Conservation (phyloP, 2,888 invertebrate species). For the Agonopterix alstromeriana region DNA sequence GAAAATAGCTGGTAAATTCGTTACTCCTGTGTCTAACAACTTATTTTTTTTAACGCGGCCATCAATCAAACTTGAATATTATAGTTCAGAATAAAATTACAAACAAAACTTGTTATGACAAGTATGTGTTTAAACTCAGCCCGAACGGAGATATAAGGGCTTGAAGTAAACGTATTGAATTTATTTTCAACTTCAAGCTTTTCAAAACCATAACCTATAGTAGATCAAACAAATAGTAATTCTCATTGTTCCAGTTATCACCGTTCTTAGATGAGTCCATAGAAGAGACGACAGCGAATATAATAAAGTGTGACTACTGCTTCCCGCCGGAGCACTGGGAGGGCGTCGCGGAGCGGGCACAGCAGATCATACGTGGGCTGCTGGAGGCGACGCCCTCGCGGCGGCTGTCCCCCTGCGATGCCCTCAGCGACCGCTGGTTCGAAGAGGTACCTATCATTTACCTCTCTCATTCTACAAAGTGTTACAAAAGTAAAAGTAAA, state of each 20-base stretch:
- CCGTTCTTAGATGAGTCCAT: constrained; percentile 89
- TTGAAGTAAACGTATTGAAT: too few species aligned
- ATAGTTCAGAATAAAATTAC: too few species aligned
- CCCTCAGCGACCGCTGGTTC: constrained; percentile 55
- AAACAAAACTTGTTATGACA: too few species aligned
- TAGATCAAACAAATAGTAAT: not conserved
- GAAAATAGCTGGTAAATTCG: too few species aligned
- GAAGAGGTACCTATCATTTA: constrained; percentile 37
- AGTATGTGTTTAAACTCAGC: too few species aligned
- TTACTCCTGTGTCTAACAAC: too few species aligned
- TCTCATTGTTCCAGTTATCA: constrained; percentile 74
- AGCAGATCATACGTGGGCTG: constrained; percentile 79
- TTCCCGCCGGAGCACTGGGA: constrained; percentile 88
- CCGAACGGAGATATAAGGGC: too few species aligned
- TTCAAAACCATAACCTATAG: not conserved
- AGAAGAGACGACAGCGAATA: constrained; percentile 90
- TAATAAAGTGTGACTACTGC: constrained; percentile 88
- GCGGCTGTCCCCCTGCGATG: constrained; percentile 41
- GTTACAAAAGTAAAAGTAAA: too few species aligned
- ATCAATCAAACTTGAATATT: too few species aligned
- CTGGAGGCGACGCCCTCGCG: constrained; percentile 72
- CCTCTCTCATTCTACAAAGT: too few species aligned
- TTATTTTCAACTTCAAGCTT: too few species aligned
- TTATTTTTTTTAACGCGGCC: too few species aligned
- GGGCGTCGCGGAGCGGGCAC: constrained; percentile 81